Conservation (phyloP, 2,888 invertebrate species). For the Drosophila monieri region DNA sequence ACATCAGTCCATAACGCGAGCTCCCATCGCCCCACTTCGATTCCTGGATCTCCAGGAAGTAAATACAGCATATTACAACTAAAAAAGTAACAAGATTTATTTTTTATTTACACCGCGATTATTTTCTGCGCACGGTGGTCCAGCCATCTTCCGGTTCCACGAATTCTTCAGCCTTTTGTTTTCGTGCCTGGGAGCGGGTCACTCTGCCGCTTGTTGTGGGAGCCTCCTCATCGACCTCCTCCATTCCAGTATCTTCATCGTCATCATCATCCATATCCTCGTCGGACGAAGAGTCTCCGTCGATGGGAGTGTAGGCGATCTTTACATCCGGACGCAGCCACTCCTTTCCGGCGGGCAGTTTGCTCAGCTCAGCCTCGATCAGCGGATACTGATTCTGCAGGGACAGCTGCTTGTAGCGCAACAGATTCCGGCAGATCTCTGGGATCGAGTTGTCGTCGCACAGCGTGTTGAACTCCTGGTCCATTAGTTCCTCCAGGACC, state of each 20-base stretch:
- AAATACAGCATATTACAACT: constrained; percentile 69
- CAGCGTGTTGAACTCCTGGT: constrained; percentile 89
- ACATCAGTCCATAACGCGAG: constrained; percentile 56
- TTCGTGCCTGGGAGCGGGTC: constrained; percentile 67
- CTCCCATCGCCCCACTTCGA: constrained; percentile 69
- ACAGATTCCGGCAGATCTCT: constrained; percentile 86
- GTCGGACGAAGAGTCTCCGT: constrained; percentile 83
- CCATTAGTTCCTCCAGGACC: constrained; percentile 88
- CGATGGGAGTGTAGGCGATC: constrained; percentile 79
- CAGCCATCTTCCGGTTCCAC: constrained; percentile 87
- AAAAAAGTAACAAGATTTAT: constrained; percentile 42
- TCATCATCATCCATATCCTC: constrained; percentile 79
- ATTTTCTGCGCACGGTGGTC: constrained; percentile 87
- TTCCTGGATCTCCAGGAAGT: constrained; percentile 79
- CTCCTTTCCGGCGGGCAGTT: constrained; percentile 86
- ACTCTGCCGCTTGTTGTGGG: constrained; percentile 54
- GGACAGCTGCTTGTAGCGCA: constrained; percentile 86
- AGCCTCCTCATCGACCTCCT: constrained; percentile 66
- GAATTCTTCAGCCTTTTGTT: constrained; percentile 66
- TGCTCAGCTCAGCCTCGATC: constrained; percentile 86
- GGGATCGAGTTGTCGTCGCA: constrained; percentile 89
- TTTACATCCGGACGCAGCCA: constrained; percentile 86
- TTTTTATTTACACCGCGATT: constrained; percentile 18
- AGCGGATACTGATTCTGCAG: constrained; percentile 86
- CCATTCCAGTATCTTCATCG: constrained; percentile 30